These are phyloP conservation scores for Cryptus viduatorius DNA, from an alignment of 2,888 invertebrate species.

Conservation along the genomic window DNA sequence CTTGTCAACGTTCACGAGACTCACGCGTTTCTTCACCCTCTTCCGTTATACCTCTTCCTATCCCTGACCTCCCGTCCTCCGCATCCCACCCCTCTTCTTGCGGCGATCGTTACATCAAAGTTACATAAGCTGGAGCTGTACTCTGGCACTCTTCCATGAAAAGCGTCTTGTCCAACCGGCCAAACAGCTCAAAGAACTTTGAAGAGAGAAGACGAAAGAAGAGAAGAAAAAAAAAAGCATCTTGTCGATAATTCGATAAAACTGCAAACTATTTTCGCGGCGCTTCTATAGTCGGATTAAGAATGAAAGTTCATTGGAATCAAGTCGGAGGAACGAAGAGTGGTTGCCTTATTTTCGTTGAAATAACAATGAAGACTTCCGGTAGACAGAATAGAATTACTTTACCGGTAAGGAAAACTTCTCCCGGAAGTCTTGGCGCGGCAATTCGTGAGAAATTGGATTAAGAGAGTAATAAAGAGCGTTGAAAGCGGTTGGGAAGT, in stretches of 20 bases:
- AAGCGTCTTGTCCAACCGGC: background rate
- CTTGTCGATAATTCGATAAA: constrained; percentile 11
- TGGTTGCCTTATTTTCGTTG: background rate
- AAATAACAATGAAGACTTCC: background rate
- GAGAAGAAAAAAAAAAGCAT: background rate
- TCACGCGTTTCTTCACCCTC: constrained; percentile 28
- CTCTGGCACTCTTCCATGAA: background rate
- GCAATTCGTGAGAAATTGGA: constrained; percentile 5
- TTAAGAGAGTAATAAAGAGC: background rate
- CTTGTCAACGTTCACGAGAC: constrained; percentile 48
- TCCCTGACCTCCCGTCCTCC: background rate
- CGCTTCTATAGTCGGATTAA: background rate
- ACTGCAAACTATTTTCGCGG: background rate
- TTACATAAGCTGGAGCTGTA: constrained; percentile 14
- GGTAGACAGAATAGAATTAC: background rate
- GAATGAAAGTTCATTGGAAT: background rate
- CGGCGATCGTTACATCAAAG: constrained; percentile 13
- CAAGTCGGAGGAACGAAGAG: background rate
- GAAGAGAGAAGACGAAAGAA: background rate
- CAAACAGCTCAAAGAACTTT: background rate
- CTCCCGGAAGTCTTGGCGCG: background rate
- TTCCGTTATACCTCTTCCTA: background rate
- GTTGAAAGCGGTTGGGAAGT: background rate
- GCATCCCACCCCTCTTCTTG: background rate
- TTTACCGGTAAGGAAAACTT: background rate